Evolutionary conservation across 2,113 vertebrate genomes (phyloP), one percentile per base, ranked within the genome.

Genomic region (Limnothrissa miodon): DNA sequence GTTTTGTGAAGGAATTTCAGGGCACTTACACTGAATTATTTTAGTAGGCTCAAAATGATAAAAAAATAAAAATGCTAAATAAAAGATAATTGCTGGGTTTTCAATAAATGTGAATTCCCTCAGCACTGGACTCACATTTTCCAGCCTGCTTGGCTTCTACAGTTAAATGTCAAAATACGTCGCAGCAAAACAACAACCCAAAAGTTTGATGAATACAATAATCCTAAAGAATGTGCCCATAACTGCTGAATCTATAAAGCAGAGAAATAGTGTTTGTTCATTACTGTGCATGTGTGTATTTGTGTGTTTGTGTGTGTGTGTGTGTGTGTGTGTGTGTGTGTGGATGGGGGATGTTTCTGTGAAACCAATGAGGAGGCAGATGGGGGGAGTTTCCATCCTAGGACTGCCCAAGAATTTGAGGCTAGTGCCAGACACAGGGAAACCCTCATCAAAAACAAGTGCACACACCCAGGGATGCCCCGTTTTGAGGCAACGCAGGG

Each of bases 391-490:
- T 95, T 95, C 93, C 93, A 94, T 93, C 86, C 53, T 89, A 94
- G 95, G 94, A 93, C 93, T 94, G 93, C 94, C 95, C 93, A 94
- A 94, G 95, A 96, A 96, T 96, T 91, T 62, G 0, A 62, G 79
- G 85, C 87, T 66, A 87, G 90, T 94, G 95, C 94, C 96, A 96
- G 92, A 91, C 15, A 87, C 83, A 89, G 94, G 92, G 96, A 96
- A 97, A 95, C 95, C 93, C 95, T 96, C 88, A 92, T 94, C 93
- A 94, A 95, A 96, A 96, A 95, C 95, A 95, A 93, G 90, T 87
- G 90, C 87, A 85, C 91, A 89, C 90, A 89, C 92, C 89, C 91
- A 89, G 66, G 66, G 66, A 74, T 81, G 80, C 80, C 80, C 79
- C 85, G 7, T 83, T 56, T 79, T 83, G 51, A 59, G 36, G 81